Base-by-base conservation (phyloP, 2,113 vertebrate genomes). In the Chloroceryle aenea region DNA sequence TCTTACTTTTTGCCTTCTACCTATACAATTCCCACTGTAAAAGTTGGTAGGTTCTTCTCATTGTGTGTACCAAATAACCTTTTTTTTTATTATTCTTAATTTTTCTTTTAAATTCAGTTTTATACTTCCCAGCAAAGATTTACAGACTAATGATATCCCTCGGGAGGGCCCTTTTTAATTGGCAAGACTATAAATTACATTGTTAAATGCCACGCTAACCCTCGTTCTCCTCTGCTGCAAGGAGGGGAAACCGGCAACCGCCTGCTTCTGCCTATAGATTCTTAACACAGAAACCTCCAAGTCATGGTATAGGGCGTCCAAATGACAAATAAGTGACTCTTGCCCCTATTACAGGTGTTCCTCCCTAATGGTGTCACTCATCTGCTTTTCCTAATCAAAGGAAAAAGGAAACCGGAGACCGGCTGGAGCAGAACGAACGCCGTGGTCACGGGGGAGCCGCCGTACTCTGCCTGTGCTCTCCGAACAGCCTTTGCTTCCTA, bases 151-250 rank as follows among this genome's bases (percentile, higher is more conserved):
- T 96, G 85, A 94, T 95, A 91, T 63, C 96, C 79, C 93, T 89
- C 47, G 96, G 76, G 96, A 96, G 59, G 68, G 10, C 36, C 26
- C 81, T 96, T 91, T 93, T 90, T 97, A 97, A 96, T 96, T 97
- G 92, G 68, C 89, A 94, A 72, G 89, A 75, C 87, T 75, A 89
- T 73, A 91, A 97, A 84, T 93, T 77, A 52, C 18, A 42, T 93
- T 89, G 69, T 92, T 96, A 89, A 93, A 95, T 82, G 69, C 62
- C 27, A 25, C 42, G 10, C 22, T 63, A 58, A 74, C 32, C 42
- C 53, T 6, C 12, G 88, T 77, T 64, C 47, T 86, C 29, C 48
- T 83, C 48, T 40, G 48, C 82, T 1, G 0, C 61, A 92, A 69
- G 4, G 47, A 43, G 25, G 47, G 68, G 16, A 56, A 56, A 52